Evolutionary conservation across 2,888 invertebrate genomes (phyloP).

Genomic region (Zhengitettix transpicula): DNA sequence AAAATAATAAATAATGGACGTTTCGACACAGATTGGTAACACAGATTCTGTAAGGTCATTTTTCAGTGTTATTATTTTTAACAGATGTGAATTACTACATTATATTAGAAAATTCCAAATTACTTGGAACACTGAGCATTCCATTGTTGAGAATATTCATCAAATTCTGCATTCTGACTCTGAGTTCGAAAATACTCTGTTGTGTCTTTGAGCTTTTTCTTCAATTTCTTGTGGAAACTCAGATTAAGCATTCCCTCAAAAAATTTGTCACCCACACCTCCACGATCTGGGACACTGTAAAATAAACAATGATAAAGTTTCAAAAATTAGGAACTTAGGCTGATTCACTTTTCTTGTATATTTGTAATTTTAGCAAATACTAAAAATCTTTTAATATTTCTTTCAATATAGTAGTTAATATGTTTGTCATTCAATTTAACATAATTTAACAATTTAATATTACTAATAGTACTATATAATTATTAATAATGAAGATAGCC

Average conservation of each 20-base stretch:
- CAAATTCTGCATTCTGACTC: slow-evolving; percentile 4
- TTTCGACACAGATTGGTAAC: no score
- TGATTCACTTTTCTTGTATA: no score
- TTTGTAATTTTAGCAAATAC: no score
- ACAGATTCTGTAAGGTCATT: no score
- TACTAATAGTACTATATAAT: no score
- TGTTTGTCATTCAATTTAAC: no score
- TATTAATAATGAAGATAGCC: no score
- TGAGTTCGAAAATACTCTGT: slow-evolving; percentile 36
- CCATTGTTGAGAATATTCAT: slow-evolving; percentile 16
- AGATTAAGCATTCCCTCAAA: slow-evolving; percentile 53
- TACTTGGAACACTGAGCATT: slow-evolving; percentile 25
- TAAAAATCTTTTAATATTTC: no score
- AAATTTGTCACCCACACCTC: slow-evolving; percentile 56
- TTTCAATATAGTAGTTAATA: no score
- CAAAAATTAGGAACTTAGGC: no score
- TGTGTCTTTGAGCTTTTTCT: slow-evolving; percentile 46
- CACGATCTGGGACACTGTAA: slow-evolving; percentile 32
- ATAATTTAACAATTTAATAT: no score
- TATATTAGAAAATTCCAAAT: slow-evolving; percentile 1
- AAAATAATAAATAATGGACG: no score
- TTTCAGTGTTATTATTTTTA: not conserved
- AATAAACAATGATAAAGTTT: not conserved
- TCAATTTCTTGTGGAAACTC: slow-evolving; percentile 48
- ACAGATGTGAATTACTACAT: not conserved